phyloP scores from a whole-genome alignment of 2,888 invertebrate genomes.

The Steromphala cineraria region DNA sequence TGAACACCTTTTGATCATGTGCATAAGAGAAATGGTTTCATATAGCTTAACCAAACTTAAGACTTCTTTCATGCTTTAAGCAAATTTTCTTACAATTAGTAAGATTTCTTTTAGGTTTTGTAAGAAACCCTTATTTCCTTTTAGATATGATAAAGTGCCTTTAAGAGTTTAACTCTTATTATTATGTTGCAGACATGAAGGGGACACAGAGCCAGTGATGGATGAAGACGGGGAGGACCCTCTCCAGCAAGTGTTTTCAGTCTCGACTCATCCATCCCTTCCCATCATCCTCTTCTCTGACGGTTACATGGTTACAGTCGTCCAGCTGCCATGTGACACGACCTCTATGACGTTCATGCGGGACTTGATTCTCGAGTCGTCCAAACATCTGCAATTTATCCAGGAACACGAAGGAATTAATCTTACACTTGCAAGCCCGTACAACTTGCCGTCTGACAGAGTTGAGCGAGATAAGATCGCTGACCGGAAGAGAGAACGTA shows the following conservation, averaged over 20 bases:
- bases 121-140: no score
- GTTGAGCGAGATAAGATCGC: neutral
- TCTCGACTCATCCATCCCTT: conserved; percentile 68
- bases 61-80: no score
- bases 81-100: no score
- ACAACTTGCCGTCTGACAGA: conserved; percentile 47
- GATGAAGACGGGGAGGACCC: conserved; percentile 40
- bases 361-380: conserved; percentile 60
- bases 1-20: no score
- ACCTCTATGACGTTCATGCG: conserved; percentile 63
- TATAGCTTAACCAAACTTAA: no score
- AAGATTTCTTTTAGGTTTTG: no score
- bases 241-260: conserved; percentile 67
- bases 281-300: conserved; percentile 73
- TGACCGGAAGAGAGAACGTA: conserved; percentile 25
- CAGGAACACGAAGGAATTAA: conserved; percentile 55
- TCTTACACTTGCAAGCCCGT: conserved; percentile 61
- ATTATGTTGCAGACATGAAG: neutral
- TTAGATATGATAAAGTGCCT: no score
- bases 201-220: conserved; percentile 19
- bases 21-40: no score
- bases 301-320: conserved; percentile 71
- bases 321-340: conserved; percentile 63
- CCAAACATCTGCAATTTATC: conserved; percentile 53
- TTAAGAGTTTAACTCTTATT: no score